Conservation (phyloP, 1,140 invertebrate genomes). For the Bombus superbus region DNA sequence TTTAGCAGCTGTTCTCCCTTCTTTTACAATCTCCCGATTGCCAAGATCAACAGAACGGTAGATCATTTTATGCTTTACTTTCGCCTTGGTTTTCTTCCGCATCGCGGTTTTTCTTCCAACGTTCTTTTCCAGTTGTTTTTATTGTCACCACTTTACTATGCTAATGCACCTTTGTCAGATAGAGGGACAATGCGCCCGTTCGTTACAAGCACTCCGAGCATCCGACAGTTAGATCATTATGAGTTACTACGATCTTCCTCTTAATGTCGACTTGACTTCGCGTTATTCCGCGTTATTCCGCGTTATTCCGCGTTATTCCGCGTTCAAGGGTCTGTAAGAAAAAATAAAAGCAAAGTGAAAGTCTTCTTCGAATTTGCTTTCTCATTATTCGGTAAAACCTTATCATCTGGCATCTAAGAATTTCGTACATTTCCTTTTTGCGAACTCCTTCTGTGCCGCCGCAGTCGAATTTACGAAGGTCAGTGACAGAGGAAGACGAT, state of each 20-base stretch:
- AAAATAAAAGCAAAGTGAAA: background rate
- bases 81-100: conserved; percentile 15
- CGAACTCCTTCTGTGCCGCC: background rate
- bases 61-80: conserved; percentile 22
- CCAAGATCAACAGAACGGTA: background rate
- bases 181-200: background rate
- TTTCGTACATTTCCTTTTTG: background rate
- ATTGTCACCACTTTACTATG: background rate
- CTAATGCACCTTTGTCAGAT: background rate
- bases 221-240: background rate
- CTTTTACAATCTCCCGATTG: background rate
- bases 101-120: background rate
- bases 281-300: background rate
- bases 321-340: background rate
- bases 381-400: background rate
- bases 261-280: background rate
- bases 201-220: background rate
- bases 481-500: conserved; percentile 35
- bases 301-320: background rate
- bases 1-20: background rate
- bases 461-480: conserved; percentile 35
- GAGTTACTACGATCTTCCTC: too few species aligned
- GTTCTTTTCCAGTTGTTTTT: background rate
- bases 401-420: background rate
- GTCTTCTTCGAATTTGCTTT: conserved; percentile 6